Evolutionary conservation across 2,113 vertebrate species (phyloP).

Genomic region (Chaenocephalus aceratus): DNA sequence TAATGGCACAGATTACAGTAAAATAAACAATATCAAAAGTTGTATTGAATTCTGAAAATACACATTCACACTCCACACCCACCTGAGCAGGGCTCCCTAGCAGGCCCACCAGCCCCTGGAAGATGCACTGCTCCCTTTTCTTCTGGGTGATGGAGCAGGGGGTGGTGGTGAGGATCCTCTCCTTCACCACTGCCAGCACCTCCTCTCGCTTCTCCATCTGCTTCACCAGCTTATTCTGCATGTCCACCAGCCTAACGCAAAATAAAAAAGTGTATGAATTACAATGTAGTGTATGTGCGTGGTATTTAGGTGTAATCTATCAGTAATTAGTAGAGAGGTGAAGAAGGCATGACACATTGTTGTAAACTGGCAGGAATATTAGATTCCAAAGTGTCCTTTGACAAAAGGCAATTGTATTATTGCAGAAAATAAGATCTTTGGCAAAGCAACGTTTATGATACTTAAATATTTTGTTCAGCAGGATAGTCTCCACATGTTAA

Average conservation of each 20-base stretch:
- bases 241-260: slow-evolving; percentile 82
- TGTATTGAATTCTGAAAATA: neutral
- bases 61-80: neutral
- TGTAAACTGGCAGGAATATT: no score
- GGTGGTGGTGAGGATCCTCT: slow-evolving; percentile 89
- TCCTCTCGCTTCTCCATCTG: slow-evolving; percentile 85
- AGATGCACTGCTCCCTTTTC: slow-evolving; percentile 76
- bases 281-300: neutral
- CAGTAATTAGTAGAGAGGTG: neutral
- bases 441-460: no score
- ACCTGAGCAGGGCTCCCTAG: slow-evolving; percentile 82
- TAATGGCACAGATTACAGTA: no score
- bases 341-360: no score
- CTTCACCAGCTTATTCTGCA: slow-evolving; percentile 84
- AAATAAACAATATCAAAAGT: no score
- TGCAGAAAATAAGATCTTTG: no score
- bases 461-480: no score
- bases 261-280: neutral
- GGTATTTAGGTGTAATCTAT: neutral
- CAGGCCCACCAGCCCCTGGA: slow-evolving; percentile 60
- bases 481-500: no score
- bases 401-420: no score
- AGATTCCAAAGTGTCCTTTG: no score
- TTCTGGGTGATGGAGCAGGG: slow-evolving; percentile 84
- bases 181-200: slow-evolving; percentile 88